A percentile compares a stretch with the other conserved stretches of the same genome.
These are phyloP conservation scores for honey bee (Apis mellifera) DNA, from an alignment of 1,140 invertebrate genomes.

Conservation along the genomic window DNA sequence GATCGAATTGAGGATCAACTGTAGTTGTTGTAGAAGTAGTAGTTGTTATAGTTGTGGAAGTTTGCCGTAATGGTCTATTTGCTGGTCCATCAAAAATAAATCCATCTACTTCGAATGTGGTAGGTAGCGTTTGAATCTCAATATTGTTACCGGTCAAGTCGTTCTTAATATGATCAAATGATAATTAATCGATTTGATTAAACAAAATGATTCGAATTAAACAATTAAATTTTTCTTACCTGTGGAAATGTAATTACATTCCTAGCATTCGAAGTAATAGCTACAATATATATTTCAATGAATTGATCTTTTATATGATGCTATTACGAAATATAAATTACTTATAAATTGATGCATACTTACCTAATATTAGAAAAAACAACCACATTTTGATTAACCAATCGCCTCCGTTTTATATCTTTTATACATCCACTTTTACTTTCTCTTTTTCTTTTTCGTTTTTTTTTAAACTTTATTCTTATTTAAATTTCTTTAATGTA, in stretches of 20 bases:
- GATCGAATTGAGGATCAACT: background rate
- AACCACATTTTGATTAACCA: conserved; percentile 33
- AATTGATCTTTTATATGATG: background rate
- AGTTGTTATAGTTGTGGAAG: background rate
- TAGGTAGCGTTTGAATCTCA: too few relatives aligned
- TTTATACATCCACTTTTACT: too few relatives aligned
- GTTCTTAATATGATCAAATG: background rate
- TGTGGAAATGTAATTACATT: conserved; percentile 37
- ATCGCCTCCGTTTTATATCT: background rate
- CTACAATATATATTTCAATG: background rate
- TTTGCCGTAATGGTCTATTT: background rate
- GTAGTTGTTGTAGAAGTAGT: background rate
- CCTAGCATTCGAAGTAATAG: background rate
- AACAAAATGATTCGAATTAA: background rate
- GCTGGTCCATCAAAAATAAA: conserved; percentile 66
- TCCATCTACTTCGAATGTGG: conserved; percentile 35
- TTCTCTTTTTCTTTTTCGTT: background rate
- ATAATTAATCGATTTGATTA: too few relatives aligned
- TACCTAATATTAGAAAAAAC: conserved; percentile 29
- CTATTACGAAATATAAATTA: background rate
- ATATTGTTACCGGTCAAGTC: background rate
- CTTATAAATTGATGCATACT: background rate
- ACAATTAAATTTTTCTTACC: conserved; percentile 17
- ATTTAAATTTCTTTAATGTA: background rate
- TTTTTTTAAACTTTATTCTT: background rate